Evolutionary conservation across 2,113 vertebrate species (phyloP), one percentile per base, ranked within the genome.

Genomic region (Ictidomys tridecemlineatus): DNA sequence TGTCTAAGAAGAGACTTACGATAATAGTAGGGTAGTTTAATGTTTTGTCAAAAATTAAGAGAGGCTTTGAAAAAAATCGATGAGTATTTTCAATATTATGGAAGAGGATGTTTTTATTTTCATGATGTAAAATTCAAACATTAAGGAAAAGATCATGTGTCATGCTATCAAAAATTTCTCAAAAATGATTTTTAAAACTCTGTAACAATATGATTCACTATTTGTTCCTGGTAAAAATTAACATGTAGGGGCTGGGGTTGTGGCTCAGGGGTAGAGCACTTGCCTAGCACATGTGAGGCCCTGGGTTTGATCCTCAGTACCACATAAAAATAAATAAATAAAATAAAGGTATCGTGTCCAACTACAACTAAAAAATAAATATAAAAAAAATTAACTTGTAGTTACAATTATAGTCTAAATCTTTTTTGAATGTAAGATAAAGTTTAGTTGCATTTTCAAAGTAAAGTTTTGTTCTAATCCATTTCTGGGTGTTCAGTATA

Each of bases 391-490:
- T 53, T 53, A 53, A 14, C 13, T 1, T 53, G 48, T 3, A 70
- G 3, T 7, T 73, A 5, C 17, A 92, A 67, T 77, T 92, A 77
- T 67, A 86, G 28, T 42, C 13, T 42, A 90, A 37, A 39, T 2
- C 4, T 82, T 94, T 84, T 69, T 28, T 0, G 34, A 96, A 48
- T 16, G 26, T 82, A 69, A 85, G 89, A 95, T 69, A 70, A 76
- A 45, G 16, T 42, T 92, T 18, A 42, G 39, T 89, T 86, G 20
- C 24, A 45, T 73, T 94, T 94, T 93, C 12, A 93, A 90, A 24
- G 30, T 53, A 30, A 34, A 73, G 5, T 78, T 3, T 4, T 90
- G 51, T 61, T 93, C 12, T 93, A 93, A 37, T 39, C 5, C 37
- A 6, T 96, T 95, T 45, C 56, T 89, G 10, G 8, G 0, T 69